Base-by-base conservation (phyloP, 2,113 vertebrate genomes). In the Neoarius graeffei region DNA sequence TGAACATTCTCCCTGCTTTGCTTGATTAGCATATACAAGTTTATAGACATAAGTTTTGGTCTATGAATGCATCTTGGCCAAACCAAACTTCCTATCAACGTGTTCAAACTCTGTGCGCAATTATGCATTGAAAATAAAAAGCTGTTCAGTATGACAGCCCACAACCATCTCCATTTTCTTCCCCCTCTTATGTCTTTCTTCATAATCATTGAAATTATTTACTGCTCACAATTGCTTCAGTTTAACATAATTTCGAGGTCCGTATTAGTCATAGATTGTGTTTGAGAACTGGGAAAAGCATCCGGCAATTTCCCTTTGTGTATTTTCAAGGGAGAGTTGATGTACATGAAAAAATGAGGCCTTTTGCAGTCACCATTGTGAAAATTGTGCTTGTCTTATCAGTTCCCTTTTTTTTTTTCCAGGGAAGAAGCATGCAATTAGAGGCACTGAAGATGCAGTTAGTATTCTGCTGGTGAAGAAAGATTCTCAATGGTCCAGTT, bases 321-420 rank as follows among this genome's bases (percentile, higher is more conserved):
- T 87, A 89, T 76, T 93, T 92, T 90, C 87, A 84, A 77, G 88
- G 87, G 91, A 91, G 66, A 86, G 89, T 88, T 90, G 84, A 87
- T 67, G 81, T 85, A 71, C 48, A 52, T 19, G 23, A 42, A 81
- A 59, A 76, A 89, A 84, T 83, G 86, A 79, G 67, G n/a, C 83
- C 60, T 89, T 90, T 88, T 87, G 85, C 76, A 92, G 91, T 92
- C 91, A 87, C 84, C 56, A 60, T 84, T 81, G 90, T 82, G 23
- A 92, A 90, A 92, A 92, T 89, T 88, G 64, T 83, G 82, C 83
- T 87, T 69, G 83, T 91, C 90, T 93, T 94, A 92, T 95, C 92
- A 94, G 85, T 42, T 64, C 85, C 71, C 91, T 93, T 93, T 90
- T 93, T 93, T 92, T 85, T 17, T 14, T 10, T 2, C 42, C 42